Conservation (phyloP, 2,888 invertebrate genomes). For the Danaus chrysippus region DNA sequence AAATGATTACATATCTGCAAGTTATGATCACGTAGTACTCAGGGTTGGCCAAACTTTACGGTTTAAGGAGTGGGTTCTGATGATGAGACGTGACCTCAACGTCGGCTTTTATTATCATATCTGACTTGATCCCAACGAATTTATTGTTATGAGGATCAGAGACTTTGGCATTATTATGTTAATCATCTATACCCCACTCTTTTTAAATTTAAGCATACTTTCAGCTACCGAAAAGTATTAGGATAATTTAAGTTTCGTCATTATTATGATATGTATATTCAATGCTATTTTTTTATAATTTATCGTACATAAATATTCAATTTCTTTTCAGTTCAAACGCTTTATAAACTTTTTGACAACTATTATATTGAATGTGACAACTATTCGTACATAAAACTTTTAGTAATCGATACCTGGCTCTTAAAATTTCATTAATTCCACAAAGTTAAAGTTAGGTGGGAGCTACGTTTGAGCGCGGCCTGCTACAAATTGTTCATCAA, state of each 20-base stretch:
- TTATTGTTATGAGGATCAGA: slow-evolving; percentile 17
- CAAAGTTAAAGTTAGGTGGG: slow-evolving; percentile 40
- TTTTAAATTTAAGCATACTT: not conserved
- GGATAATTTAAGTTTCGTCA: no score
- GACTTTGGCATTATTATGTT: not conserved
- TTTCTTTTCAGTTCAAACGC: no score
- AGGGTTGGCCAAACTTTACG: slow-evolving; percentile 34
- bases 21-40: slow-evolving; percentile 10
- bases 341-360: slow-evolving; percentile 9
- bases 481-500: slow-evolving; percentile 45
- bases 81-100: slow-evolving; percentile 32
- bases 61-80: slow-evolving; percentile 28
- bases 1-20: not conserved
- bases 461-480: slow-evolving; percentile 18
- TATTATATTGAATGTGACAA: slow-evolving; percentile 8
- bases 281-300: no score
- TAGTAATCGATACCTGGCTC: slow-evolving; percentile 26
- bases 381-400: slow-evolving; percentile 11
- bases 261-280: no score
- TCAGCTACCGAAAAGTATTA: no score
- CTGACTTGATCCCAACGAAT: slow-evolving; percentile 15
- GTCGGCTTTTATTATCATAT: slow-evolving; percentile 32
- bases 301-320: no score
- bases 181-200: not conserved
- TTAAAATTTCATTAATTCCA: slow-evolving; percentile 52